Conservation (phyloP, 1,140 invertebrate species). For the Caenorhabditis elegans region DNA sequence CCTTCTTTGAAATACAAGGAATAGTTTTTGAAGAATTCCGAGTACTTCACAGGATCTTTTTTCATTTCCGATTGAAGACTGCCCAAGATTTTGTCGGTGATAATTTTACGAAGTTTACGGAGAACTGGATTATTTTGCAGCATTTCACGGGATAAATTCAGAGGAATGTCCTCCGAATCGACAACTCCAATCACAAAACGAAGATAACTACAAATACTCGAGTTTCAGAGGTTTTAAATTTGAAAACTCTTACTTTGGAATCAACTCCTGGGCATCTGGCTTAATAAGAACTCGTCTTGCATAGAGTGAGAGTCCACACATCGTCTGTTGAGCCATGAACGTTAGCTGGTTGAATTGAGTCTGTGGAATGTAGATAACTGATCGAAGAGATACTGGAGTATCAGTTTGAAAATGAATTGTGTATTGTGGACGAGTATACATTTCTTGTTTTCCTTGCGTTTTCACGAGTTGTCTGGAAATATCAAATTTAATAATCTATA, state of each 20-base stretch:
- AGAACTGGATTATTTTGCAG: conserved; percentile 90
- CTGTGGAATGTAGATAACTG: conserved; percentile 88
- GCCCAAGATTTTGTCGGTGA: conserved; percentile 81
- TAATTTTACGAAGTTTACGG: conserved; percentile 78
- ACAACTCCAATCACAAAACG: conserved; percentile 77
- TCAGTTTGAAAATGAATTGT: conserved; percentile 74
- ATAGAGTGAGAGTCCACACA: conserved; percentile 81
- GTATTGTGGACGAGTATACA: conserved; percentile 63
- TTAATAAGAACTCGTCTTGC: conserved; percentile 67
- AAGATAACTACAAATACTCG: conserved; percentile 49
- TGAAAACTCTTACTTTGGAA: conserved; percentile 28
- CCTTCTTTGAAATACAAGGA: conserved; percentile 91
- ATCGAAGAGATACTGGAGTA: conserved; percentile 84
- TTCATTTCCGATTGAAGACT: conserved; percentile 82
- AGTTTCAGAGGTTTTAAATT: background rate
- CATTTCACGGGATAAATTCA: conserved; percentile 91
- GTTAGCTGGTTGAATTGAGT: conserved; percentile 80
- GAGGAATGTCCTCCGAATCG: conserved; percentile 94
- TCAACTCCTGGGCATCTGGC: conserved; percentile 38
- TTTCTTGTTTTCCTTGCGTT: conserved; percentile 55
- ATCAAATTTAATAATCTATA: background rate
- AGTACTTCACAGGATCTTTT: conserved; percentile 81
- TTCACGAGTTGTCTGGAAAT: conserved; percentile 54
- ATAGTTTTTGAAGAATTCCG: conserved; percentile 86
- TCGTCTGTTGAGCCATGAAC: conserved; percentile 77